Conservation (phyloP, 2,888 invertebrate species). For the Mongoloraphidia duomilia region DNA sequence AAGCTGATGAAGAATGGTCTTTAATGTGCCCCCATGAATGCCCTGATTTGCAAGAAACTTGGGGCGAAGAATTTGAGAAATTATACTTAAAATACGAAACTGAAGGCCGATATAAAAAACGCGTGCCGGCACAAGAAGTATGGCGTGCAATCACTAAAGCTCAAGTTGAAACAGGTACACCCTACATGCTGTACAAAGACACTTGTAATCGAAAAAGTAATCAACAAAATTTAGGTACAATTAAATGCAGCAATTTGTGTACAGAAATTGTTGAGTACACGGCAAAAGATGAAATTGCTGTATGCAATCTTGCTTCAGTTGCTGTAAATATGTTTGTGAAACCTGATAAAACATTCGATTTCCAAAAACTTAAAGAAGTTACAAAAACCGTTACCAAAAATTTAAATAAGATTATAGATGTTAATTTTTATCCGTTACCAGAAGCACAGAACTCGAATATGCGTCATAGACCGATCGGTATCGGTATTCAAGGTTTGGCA, state of each 20-base stretch:
- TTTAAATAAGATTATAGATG: slow-evolving; percentile 92
- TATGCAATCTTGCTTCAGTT: slow-evolving; percentile 94
- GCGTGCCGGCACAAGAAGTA: slow-evolving; percentile 68
- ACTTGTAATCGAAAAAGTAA: slow-evolving; percentile 94
- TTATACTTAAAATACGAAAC: slow-evolving; percentile 77
- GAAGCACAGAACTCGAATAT: slow-evolving; percentile 81
- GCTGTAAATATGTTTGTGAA: slow-evolving; percentile 91
- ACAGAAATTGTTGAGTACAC: slow-evolving; percentile 97
- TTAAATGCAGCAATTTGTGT: slow-evolving; percentile 94
- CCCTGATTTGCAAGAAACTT: slow-evolving; percentile 80
- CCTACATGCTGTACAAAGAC: slow-evolving; percentile 95
- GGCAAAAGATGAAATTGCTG: slow-evolving; percentile 84
- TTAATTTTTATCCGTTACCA: slow-evolving; percentile 87
- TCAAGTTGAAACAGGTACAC: slow-evolving; percentile 95
- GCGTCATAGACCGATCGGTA: slow-evolving; percentile 73
- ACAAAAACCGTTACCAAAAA: slow-evolving; percentile 81
- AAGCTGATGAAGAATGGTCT: slow-evolving; percentile 75
- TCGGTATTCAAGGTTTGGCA: slow-evolving; percentile 95
- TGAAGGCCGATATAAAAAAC: slow-evolving; percentile 50
- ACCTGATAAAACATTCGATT: slow-evolving; percentile 65
- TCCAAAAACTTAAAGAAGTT: slow-evolving; percentile 70
- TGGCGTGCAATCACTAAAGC: slow-evolving; percentile 92
- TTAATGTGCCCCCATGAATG: slow-evolving; percentile 94
- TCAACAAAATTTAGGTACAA: slow-evolving; percentile 95
- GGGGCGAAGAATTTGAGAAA: slow-evolving; percentile 88